Base-by-base conservation (phyloP, 2,888 invertebrate species). In the Yponomeuta sedellus region DNA sequence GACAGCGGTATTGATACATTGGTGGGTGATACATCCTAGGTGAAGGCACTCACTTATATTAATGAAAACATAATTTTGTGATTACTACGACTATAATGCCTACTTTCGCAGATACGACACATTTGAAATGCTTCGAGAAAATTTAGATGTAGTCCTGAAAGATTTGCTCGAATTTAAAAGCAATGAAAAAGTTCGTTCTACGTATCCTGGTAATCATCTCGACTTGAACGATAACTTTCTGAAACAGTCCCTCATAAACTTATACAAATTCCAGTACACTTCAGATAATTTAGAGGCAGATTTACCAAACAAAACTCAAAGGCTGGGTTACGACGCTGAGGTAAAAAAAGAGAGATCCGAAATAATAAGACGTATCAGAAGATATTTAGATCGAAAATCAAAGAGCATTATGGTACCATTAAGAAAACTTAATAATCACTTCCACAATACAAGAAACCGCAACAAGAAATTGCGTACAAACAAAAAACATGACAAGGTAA, bases 101-200 rank as follows among this genome's bases (percentile, higher is more conserved):
- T 52, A 52, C 2, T 52, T 52, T 52, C 44, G 16, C 76, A 92
- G 92, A 5, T 97, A 96, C 82, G 97, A 97, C 74, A 97, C 97
- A 0, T 98, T 98, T 80, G 97, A 97, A 88, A 96, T 96, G 92
- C 88, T 98, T 8, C 92, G 97, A 72, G 96, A 97, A 86, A 96
- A 96, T 73, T 85, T 96, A 63, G 95, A 96, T 77, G 77, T 92
- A 0, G 94, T 95, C 1, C 81, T 96, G 61, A 93, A 92, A 76
- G 93, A 95, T 71, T 83, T 96, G 16, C 82, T 96, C 39, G 93
- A 94, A 71, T 93, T 93, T 69, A 90, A 92, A 70, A 66, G 66
- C 2, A 67, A 74, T 61, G 88, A 89, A 73, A 56, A 74, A 3
- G 67, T 87, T 11, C 44, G 70, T 10, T 82, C 82, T 69, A 66